These are phyloP conservation scores for Drosophila helvetica DNA, from an alignment of 2,888 invertebrate genomes.

Conservation along the genomic window DNA sequence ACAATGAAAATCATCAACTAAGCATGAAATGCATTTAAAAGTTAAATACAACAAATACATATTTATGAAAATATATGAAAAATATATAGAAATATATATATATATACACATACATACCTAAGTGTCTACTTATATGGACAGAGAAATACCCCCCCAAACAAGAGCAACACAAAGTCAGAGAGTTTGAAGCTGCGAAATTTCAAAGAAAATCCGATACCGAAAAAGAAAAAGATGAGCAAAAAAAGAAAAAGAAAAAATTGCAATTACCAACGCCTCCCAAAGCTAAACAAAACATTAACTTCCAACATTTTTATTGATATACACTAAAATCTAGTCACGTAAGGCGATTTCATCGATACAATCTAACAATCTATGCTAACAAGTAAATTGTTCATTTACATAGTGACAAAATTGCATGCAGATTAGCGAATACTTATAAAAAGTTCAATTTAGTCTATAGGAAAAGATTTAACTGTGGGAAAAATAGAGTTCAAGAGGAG, in stretches of 20 bases:
- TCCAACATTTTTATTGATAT: slow-evolving; percentile 56
- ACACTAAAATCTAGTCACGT: slow-evolving; percentile 41
- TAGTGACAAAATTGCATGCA: slow-evolving; percentile 34
- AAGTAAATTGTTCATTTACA: not conserved
- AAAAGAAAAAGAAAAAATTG: slow-evolving; percentile 2
- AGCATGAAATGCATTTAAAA: slow-evolving; percentile 75
- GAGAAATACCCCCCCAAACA: slow-evolving; percentile 14
- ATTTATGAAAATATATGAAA: slow-evolving; percentile 38
- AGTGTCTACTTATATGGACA: slow-evolving; percentile 14
- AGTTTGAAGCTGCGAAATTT: slow-evolving; percentile 7
- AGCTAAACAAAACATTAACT: slow-evolving; percentile 41
- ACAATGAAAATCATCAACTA: slow-evolving; percentile 71
- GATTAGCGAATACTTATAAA: slow-evolving; percentile 41
- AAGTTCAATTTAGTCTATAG: slow-evolving; percentile 58
- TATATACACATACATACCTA: slow-evolving; percentile 40
- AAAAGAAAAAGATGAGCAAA: not conserved
- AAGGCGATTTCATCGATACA: slow-evolving; percentile 44
- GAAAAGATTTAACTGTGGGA: slow-evolving; percentile 43
- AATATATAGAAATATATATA: slow-evolving; percentile 33
- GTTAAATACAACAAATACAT: slow-evolving; percentile 42
- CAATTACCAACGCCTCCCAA: slow-evolving; percentile 21
- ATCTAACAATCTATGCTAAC: slow-evolving; percentile 30
- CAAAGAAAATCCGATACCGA: not conserved
- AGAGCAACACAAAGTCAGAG: slow-evolving; percentile 15
- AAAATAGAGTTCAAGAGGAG: slow-evolving; percentile 42